Evolutionary conservation across 2,888 invertebrate genomes (phyloP).

Genomic region (Lasius fuliginosus): DNA sequence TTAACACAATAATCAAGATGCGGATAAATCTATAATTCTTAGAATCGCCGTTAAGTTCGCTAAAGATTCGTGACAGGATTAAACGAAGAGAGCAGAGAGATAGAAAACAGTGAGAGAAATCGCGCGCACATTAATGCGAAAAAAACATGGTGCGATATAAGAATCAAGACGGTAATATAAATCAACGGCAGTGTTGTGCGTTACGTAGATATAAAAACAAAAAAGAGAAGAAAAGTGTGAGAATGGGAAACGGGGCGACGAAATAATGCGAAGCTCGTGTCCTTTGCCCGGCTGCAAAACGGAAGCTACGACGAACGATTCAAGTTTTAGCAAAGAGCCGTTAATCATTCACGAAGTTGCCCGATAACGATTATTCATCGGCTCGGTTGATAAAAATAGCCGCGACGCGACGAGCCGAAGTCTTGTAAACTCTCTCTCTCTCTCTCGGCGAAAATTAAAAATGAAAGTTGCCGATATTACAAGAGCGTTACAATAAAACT

Average conservation of each 20-base stretch:
- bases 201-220: conserved; percentile 41
- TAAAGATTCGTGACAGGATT: conserved; percentile 31
- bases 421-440: background rate
- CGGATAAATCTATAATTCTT: conserved; percentile 30
- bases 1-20: conserved; percentile 51
- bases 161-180: conserved; percentile 23
- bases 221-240: conserved; percentile 52
- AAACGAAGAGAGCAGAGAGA: conserved; percentile 44
- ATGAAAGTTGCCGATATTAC: background rate
- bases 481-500: background rate
- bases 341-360: conserved; percentile 60
- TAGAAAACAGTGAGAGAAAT: conserved; percentile 39
- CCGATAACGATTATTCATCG: conserved; percentile 57
- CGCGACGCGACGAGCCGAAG: background rate
- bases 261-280: conserved; percentile 79
- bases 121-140: conserved; percentile 58
- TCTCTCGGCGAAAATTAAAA: background rate
- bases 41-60: conserved; percentile 10
- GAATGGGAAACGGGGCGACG: conserved; percentile 68
- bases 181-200: conserved; percentile 38
- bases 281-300: conserved; percentile 63
- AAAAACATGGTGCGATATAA: conserved; percentile 34
- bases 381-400: conserved; percentile 54
- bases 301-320: conserved; percentile 18
- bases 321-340: conserved; percentile 54